phyloP scores from a whole-genome alignment of 2,888 invertebrate species.

The Chromoteleia sp. region DNA sequence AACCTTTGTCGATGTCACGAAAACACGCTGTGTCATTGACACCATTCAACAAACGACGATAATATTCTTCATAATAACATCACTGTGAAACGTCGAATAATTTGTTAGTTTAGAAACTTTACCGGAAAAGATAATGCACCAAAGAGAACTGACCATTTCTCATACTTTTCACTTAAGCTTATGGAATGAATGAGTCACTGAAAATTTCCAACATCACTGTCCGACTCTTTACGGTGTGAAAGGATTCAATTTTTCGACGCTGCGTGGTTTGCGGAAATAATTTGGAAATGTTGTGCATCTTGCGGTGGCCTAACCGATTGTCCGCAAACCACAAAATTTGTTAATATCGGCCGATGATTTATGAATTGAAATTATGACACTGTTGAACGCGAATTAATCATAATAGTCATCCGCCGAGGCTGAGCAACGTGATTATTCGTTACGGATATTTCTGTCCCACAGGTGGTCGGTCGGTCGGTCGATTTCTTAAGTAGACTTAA shows the following conservation, averaged over 20 bases:
- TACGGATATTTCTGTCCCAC: constrained; percentile 4
- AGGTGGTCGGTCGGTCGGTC: constrained; percentile 17
- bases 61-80: neutral
- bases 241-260: constrained; percentile 11
- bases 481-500: constrained; percentile 19
- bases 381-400: constrained; percentile 19
- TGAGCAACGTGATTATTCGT: neutral
- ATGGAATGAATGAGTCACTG: neutral
- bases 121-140: neutral
- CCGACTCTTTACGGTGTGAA: neutral
- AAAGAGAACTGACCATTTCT: too few species aligned
- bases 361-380: constrained; percentile 20
- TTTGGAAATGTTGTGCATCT: constrained; percentile 21
- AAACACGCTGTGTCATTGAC: constrained; percentile 36
- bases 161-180: too few species aligned
- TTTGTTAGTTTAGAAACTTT: constrained; percentile 6
- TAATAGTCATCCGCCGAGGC: neutral
- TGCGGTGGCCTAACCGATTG: constrained; percentile 22
- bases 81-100: constrained; percentile 3
- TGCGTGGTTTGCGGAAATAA: constrained; percentile 28
- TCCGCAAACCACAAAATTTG: constrained; percentile 35
- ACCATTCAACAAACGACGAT: constrained; percentile 16
- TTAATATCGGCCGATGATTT: constrained; percentile 11
- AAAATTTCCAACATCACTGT: neutral
- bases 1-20: constrained; percentile 8